Percentiles rank a stretch among this genome's conserved stretches.
These are phyloP conservation scores for Centroberyx gerrardi DNA, from an alignment of 2,797 vertebrate species.

Conservation along the genomic window DNA sequence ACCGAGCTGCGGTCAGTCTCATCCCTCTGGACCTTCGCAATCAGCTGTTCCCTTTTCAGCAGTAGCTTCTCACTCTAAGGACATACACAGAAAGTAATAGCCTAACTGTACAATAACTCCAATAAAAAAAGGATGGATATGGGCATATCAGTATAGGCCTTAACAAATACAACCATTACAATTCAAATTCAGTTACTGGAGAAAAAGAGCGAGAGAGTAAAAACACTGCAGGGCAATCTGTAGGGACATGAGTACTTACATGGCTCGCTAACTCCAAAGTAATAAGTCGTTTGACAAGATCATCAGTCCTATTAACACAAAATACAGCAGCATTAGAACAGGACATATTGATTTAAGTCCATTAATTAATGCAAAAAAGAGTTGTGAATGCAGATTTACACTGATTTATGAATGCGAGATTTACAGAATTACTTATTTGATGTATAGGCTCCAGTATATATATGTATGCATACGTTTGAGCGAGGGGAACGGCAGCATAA, in stretches of 20 bases:
- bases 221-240: background rate
- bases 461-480: constrained; percentile 86
- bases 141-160: background rate
- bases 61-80: constrained; percentile 91
- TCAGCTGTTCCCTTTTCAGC: constrained; percentile 90
- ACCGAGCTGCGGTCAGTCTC: constrained; percentile 88
- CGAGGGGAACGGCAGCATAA: constrained; percentile 86
- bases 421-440: background rate
- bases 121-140: background rate
- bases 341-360: background rate
- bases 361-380: background rate
- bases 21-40: constrained; percentile 89
- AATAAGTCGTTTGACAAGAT: constrained; percentile 91
- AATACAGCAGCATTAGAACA: constrained; percentile 18
- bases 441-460: background rate
- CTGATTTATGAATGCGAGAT: background rate
- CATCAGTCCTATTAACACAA: constrained; percentile 87
- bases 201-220: background rate
- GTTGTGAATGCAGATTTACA: background rate
- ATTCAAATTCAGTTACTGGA: background rate
- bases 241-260: constrained; percentile 81
- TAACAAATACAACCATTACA: background rate
- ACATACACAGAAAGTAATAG: constrained; percentile 7
- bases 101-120: background rate
- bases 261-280: constrained; percentile 93